phyloP scores from a whole-genome alignment of 2,113 vertebrate genomes.

The Odontophorus gujanensis region DNA sequence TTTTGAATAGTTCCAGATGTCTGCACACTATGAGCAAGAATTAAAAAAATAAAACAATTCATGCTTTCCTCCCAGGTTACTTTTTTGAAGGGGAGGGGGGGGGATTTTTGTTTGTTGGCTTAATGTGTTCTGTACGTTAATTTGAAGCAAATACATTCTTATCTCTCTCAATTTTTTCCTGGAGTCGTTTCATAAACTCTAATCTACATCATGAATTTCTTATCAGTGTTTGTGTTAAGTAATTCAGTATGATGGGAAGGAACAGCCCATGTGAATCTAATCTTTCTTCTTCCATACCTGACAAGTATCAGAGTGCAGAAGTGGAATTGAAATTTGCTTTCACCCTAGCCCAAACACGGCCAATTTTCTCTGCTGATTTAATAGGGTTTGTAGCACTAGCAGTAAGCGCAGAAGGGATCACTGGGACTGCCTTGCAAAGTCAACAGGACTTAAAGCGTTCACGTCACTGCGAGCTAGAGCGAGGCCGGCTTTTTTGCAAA shows the following conservation, averaged over 20 bases:
- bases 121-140: background rate
- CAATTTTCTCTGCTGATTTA: background rate
- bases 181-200: constrained; percentile 42
- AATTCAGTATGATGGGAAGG: constrained; percentile 55
- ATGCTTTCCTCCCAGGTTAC: constrained; percentile 46
- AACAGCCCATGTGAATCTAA: constrained; percentile 33
- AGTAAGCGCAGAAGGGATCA: background rate
- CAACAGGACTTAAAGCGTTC: background rate
- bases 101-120: background rate
- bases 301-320: background rate
- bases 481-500: background rate
- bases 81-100: background rate
- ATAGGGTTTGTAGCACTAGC: background rate
- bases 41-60: constrained; percentile 29
- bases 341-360: background rate
- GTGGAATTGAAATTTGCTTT: constrained; percentile 5
- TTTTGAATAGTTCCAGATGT: constrained; percentile 77
- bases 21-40: background rate
- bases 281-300: background rate
- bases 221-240: constrained; percentile 63
- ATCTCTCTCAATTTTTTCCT: constrained; percentile 38
- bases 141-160: constrained; percentile 60
- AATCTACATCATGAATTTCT: constrained; percentile 51
- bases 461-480: background rate
- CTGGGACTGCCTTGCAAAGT: background rate